phyloP scores from a whole-genome alignment of 2,113 vertebrate species.

The Dascyllus trimaculatus region DNA sequence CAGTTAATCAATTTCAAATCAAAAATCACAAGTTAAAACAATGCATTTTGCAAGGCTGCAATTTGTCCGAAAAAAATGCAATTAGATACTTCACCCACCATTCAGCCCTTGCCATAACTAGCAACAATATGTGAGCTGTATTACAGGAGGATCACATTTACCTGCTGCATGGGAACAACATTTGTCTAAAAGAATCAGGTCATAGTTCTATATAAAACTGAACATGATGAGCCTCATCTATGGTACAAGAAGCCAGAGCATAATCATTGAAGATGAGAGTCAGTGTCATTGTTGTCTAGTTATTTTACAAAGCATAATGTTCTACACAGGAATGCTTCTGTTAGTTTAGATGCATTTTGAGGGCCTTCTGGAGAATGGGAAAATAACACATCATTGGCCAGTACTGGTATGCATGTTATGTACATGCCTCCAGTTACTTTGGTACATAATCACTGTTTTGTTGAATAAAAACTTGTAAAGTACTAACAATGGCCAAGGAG shows the following conservation, averaged over 20 bases:
- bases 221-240: slow-evolving; percentile 19
- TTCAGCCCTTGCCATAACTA: too few species aligned
- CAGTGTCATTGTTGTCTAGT: slow-evolving; percentile 5
- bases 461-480: slow-evolving; percentile 33
- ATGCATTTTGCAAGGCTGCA: too few species aligned
- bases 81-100: too few species aligned
- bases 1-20: too few species aligned
- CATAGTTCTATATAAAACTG: slow-evolving; percentile 8
- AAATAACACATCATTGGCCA: slow-evolving; percentile 14
- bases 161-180: too few species aligned
- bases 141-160: too few species aligned
- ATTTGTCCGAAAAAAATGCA: too few species aligned
- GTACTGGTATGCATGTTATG: not conserved
- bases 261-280: slow-evolving; percentile 15
- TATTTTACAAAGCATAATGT: slow-evolving; percentile 20
- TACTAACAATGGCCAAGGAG: slow-evolving; percentile 5
- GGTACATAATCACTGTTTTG: slow-evolving; percentile 26
- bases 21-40: too few species aligned
- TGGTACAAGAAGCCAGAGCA: slow-evolving; percentile 55
- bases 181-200: too few species aligned
- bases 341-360: slow-evolving; percentile 19
- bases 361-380: not conserved
- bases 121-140: too few species aligned
- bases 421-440: slow-evolving; percentile 29
- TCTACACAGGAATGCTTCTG: slow-evolving; percentile 26